Percentiles rank a stretch among this genome's conserved stretches.
Conservation (phyloP, 2,113 vertebrate genomes). For the Elephantulus edwardii region DNA sequence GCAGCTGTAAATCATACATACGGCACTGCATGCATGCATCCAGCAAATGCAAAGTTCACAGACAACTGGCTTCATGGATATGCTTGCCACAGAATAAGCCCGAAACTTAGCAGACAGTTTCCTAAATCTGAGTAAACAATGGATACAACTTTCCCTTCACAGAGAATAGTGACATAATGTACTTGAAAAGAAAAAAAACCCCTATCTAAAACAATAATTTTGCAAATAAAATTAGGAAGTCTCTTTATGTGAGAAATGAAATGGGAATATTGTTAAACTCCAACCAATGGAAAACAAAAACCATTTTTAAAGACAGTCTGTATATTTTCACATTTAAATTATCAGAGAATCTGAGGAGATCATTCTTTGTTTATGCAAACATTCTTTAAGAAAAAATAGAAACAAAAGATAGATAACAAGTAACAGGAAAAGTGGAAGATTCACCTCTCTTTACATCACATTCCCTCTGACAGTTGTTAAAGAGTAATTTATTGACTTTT, state of each 20-base stretch:
- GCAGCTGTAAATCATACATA: neutral
- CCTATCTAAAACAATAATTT: constrained; percentile 6
- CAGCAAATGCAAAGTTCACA: neutral
- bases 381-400: neutral
- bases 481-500: neutral
- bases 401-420: neutral
- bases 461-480: neutral
- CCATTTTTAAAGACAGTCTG: neutral
- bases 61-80: neutral
- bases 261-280: neutral
- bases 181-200: constrained; percentile 4
- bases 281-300: neutral
- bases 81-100: neutral
- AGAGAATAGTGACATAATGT: neutral
- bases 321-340: constrained; percentile 18
- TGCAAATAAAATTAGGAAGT: constrained; percentile 21
- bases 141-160: neutral
- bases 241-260: constrained; percentile 19
- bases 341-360: neutral
- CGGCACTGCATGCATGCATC: too few relatives aligned
- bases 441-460: neutral
- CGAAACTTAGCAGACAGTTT: neutral
- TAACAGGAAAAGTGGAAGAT: neutral
- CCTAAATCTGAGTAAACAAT: constrained; percentile 21
- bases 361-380: neutral